These are phyloP conservation scores for Coccyzus lansbergi DNA, from an alignment of 2,797 vertebrate species.

Conservation along the genomic window DNA sequence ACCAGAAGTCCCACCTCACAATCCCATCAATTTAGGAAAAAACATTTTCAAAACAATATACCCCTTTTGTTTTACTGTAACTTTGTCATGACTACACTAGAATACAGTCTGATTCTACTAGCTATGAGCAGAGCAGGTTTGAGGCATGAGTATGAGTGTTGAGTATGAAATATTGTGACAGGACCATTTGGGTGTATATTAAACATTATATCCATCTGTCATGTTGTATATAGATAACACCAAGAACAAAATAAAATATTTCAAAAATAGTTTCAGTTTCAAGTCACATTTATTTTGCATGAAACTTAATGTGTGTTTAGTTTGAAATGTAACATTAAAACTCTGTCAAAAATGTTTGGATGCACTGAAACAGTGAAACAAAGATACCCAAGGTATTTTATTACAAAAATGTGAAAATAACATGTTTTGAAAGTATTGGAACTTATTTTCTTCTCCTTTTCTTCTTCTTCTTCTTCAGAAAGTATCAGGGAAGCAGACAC, in stretches of 20 bases:
- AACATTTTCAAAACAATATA: not conserved
- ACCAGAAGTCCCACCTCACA: fast-evolving
- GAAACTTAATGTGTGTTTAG: not conserved
- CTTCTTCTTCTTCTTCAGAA: not conserved
- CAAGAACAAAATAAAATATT: not conserved
- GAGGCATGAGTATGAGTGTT: not conserved
- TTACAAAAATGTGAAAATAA: not conserved
- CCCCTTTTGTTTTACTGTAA: not conserved
- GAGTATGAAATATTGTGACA: not conserved
- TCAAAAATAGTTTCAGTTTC: not conserved
- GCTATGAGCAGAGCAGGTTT: not conserved
- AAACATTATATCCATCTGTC: not conserved
- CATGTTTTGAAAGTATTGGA: not conserved
- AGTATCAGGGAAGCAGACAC: not conserved
- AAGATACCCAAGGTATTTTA: not conserved
- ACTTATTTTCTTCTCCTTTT: not conserved
- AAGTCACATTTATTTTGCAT: not conserved
- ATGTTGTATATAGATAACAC: not conserved
- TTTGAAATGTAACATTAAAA: not conserved
- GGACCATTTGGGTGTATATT: not conserved
- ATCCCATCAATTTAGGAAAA: not conserved
- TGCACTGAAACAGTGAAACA: not conserved
- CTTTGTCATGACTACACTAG: not conserved
- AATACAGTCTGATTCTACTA: not conserved
- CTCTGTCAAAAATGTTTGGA: not conserved